phyloP scores from a whole-genome alignment of 2,797 vertebrate species.

The Crypturellus tataupa region DNA sequence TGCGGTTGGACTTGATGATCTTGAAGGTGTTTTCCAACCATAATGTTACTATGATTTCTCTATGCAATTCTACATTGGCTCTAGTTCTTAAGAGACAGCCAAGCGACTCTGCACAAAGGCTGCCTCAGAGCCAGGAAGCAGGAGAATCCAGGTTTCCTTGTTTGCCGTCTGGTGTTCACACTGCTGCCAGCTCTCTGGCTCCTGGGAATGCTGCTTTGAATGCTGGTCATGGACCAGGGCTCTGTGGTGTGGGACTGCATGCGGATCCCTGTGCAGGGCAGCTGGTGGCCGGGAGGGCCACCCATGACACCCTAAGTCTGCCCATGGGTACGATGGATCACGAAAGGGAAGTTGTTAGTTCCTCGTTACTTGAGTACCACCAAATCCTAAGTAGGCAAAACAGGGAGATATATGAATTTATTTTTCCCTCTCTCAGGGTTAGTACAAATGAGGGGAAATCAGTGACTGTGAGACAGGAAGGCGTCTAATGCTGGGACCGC shows the following conservation, averaged over 20 bases:
- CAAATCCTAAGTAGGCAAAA: not conserved
- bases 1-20: too few relatives aligned
- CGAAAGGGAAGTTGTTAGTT: slow-evolving; percentile 26
- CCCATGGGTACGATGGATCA: not conserved
- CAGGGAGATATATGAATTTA: not conserved
- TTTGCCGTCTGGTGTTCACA: not conserved
- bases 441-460: slow-evolving; percentile 7
- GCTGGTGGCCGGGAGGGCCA: not conserved
- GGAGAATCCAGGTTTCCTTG: not conserved
- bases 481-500: not conserved
- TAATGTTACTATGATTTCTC: not conserved
- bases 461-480: slow-evolving; percentile 29
- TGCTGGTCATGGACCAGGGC: not conserved
- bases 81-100: not conserved
- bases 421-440: not conserved
- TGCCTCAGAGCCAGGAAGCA: not conserved
- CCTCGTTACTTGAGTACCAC: not conserved
- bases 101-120: not conserved
- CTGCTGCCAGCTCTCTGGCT: accelerated
- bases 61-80: not conserved
- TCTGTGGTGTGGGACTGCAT: not conserved
- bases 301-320: not conserved
- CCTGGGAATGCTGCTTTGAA: not conserved
- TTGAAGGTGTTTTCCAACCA: too few relatives aligned
- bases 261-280: not conserved